A percentile compares a stretch with the other conserved stretches of the same genome.
These are phyloP conservation scores for Eciton burchellii DNA, from an alignment of 1,140 invertebrate genomes.

Conservation along the genomic window DNA sequence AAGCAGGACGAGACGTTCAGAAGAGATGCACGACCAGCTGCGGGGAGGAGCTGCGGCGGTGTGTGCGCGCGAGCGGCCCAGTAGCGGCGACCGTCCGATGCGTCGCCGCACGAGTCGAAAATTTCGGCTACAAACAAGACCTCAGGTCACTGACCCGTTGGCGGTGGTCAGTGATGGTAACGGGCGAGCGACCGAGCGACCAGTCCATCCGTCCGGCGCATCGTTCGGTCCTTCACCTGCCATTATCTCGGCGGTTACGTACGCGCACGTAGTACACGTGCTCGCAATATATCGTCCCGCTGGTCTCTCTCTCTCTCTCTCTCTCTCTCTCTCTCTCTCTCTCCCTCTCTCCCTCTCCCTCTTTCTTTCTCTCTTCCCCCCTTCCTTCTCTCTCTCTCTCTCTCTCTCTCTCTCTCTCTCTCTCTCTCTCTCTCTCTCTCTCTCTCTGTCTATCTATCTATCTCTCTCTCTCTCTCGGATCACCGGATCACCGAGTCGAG, in stretches of 20 bases:
- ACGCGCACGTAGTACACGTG: conserved; percentile 74
- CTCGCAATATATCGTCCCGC: conserved; percentile 65
- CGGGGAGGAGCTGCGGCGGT: background rate
- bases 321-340: conserved; percentile 32
- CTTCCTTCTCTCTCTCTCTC: no score
- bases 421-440: no score
- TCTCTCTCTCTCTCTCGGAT: conserved; percentile 39
- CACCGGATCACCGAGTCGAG: conserved; percentile 18
- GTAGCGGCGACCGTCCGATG: conserved; percentile 25
- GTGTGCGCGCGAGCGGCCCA: background rate
- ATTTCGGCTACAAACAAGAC: conserved; percentile 78
- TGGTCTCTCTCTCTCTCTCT: conserved; percentile 22
- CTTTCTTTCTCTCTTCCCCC: no score
- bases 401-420: no score
- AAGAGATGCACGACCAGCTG: background rate
- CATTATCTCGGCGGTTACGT: conserved; percentile 74
- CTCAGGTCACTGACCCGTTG: conserved; percentile 82
- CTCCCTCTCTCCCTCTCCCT: no score
- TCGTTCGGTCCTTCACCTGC: conserved; percentile 79
- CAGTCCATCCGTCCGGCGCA: conserved; percentile 72
- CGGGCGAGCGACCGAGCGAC: conserved; percentile 75
- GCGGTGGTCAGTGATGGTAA: conserved; percentile 84
- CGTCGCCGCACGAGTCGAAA: conserved; percentile 60
- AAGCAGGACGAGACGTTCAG: background rate
- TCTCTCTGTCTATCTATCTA: no score